These are phyloP conservation scores for Toxotes jaculatrix DNA, from an alignment of 2,113 vertebrate genomes.

Conservation along the genomic window DNA sequence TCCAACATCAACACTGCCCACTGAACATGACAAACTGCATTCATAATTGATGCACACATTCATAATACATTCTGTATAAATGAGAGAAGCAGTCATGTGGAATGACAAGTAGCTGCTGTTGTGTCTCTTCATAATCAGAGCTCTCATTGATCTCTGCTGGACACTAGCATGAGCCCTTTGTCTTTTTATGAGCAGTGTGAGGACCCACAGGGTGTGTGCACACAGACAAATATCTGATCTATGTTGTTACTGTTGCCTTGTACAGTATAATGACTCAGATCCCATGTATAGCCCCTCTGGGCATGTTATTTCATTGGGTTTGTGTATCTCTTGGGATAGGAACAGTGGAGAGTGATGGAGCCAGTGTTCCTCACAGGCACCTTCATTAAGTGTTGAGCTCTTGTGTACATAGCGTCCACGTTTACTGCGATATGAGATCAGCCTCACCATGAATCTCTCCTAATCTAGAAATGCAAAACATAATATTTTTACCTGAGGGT, in stretches of 20 bases:
- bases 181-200: constrained; percentile 22
- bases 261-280: constrained; percentile 25
- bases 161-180: constrained; percentile 9
- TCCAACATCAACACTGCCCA: constrained; percentile 32
- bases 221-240: constrained; percentile 23
- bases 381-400: constrained; percentile 41
- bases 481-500: constrained; percentile 10
- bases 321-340: constrained; percentile 16
- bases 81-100: neutral
- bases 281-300: constrained; percentile 9
- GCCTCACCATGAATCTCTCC: constrained; percentile 15
- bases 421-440: constrained; percentile 18
- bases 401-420: constrained; percentile 23
- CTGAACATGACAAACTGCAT: constrained; percentile 46
- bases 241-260: constrained; percentile 18
- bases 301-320: constrained; percentile 31
- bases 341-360: constrained; percentile 25
- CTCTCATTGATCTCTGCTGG: constrained; percentile 27
- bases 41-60: constrained; percentile 60
- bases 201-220: constrained; percentile 3
- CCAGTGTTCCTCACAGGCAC: constrained; percentile 17
- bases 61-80: constrained; percentile 53
- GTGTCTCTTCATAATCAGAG: constrained; percentile 15
- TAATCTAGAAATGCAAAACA: constrained; percentile 19
- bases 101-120: constrained; percentile 9